Evolutionary conservation across 1,140 invertebrate species (phyloP), one percentile per base, ranked within the genome.

Genomic region (Trigoniulus corallinus): DNA sequence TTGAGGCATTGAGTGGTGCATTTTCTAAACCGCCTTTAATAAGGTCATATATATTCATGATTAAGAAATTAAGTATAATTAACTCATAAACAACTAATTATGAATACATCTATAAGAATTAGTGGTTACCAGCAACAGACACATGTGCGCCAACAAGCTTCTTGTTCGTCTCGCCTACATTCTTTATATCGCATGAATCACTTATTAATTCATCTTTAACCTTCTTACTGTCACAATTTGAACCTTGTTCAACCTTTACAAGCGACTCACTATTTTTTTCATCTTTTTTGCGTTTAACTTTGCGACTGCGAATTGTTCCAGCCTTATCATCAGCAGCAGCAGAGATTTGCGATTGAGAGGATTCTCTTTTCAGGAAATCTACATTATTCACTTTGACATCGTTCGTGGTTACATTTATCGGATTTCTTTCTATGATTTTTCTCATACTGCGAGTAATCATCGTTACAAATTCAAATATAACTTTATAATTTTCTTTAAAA

Each of bases 21-120:
- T 67, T 67, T 23, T 63, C 57, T 7, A 69, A 44, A 42, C 67
- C 65, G 55, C 67, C 67, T 66, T 42, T 42, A 46, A 43, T 25
- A 48, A 40, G 10, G 7, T 34, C 15, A 34, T 15, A 34, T 7
- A 7, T 34, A 7, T 34, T 34, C 29, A 15, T 34, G 7, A 34
- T 7, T 7, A 34, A 34, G 15, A 34, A 34, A 34, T 7, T 15
- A 34, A 7, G 29, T 34, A 7, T 7, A 34, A 34, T 7, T 7
- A 34, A 7, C 29, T n/a, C n/a, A n/a, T n/a, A n/a, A n/a, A n/a
- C n/a, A n/a, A n/a, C n/a, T n/a, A n/a, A n/a, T n/a, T n/a, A n/a
- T n/a, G n/a, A n/a, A n/a, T n/a, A n/a, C n/a, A n/a, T n/a, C n/a
- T n/a, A n/a, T n/a, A n/a, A n/a, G 15, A 34, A 34, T 7, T 34